Percentiles rank a stretch among this genome's conserved stretches.
phyloP scores from a whole-genome alignment of 1,140 invertebrate genomes.

The Ruditapes philippinarum region DNA sequence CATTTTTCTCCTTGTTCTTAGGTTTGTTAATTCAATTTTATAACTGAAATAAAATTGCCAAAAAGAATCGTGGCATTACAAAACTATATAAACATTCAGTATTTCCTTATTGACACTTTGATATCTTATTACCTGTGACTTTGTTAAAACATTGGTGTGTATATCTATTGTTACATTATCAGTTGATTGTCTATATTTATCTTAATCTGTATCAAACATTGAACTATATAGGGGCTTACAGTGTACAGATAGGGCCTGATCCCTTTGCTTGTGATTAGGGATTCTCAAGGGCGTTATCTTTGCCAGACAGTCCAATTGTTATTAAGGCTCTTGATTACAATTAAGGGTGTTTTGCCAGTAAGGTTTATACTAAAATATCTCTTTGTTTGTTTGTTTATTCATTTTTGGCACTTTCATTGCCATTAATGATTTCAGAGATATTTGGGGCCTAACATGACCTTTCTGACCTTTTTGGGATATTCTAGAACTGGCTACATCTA shows the following conservation, averaged over 20 bases:
- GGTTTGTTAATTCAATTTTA: too few species aligned
- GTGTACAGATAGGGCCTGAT: constrained; percentile 32
- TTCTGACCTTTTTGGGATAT: too few species aligned
- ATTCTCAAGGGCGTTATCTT: constrained; percentile 19
- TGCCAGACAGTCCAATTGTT: constrained; percentile 34
- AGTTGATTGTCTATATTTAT: constrained; percentile 16
- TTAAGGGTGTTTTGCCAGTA: neutral
- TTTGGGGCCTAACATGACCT: too few species aligned
- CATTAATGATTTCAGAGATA: neutral
- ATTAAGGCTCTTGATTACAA: neutral
- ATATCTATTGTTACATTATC: neutral
- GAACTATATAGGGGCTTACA: neutral
- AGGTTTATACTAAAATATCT: neutral
- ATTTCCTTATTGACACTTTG: neutral
- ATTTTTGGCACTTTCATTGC: constrained; percentile 3
- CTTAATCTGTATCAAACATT: constrained; percentile 1
- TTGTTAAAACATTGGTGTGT: constrained; percentile 3
- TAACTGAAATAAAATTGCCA: neutral
- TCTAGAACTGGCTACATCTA: too few species aligned
- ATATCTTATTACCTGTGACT: neutral
- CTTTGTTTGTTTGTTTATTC: constrained; percentile 29
- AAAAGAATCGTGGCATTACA: too few species aligned
- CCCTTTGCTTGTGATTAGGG: neutral
- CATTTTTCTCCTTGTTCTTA: too few species aligned
- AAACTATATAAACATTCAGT: too few species aligned